A percentile compares a stretch with the other conserved stretches of the same genome.
phyloP scores from a whole-genome alignment of 1,140 invertebrate genomes.

The Euwallacea similis region DNA sequence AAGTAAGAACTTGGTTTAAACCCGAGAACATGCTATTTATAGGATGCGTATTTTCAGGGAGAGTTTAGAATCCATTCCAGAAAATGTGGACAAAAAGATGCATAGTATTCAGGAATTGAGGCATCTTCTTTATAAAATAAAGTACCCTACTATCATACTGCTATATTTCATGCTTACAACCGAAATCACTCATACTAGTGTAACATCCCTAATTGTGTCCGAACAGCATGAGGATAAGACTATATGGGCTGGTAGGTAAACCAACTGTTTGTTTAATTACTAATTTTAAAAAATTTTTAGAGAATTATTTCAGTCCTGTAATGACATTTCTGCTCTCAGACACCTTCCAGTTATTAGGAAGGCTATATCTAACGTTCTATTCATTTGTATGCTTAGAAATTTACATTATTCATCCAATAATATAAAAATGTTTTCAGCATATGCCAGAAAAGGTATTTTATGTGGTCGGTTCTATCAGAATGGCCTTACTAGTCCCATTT shows the following conservation, averaged over 20 bases:
- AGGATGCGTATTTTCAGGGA: not conserved
- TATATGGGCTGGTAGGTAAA: conserved; percentile 11
- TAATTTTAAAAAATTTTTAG: conserved; percentile 55
- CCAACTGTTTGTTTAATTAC: not conserved
- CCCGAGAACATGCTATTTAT: no score
- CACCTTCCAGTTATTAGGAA: conserved; percentile 78
- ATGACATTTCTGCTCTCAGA: conserved; percentile 89
- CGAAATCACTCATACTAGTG: not conserved
- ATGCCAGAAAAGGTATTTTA: conserved; percentile 47
- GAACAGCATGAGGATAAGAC: not conserved
- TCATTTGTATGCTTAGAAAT: not conserved
- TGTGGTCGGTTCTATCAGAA: conserved; percentile 54
- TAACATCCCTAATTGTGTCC: not conserved
- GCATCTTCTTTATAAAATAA: not conserved
- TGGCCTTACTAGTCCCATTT: conserved; percentile 73
- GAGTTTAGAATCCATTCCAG: not conserved
- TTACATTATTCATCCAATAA: not conserved
- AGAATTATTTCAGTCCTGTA: conserved; percentile 84
- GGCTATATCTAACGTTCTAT: not conserved
- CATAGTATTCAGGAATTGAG: not conserved
- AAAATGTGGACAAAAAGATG: conserved; percentile 4
- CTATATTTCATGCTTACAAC: not conserved
- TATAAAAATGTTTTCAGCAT: not conserved
- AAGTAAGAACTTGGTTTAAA: conserved; percentile 3
- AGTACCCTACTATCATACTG: not conserved